Evolutionary conservation across 2,888 invertebrate genomes (phyloP).

Genomic region (Ryuthela nishihirai): DNA sequence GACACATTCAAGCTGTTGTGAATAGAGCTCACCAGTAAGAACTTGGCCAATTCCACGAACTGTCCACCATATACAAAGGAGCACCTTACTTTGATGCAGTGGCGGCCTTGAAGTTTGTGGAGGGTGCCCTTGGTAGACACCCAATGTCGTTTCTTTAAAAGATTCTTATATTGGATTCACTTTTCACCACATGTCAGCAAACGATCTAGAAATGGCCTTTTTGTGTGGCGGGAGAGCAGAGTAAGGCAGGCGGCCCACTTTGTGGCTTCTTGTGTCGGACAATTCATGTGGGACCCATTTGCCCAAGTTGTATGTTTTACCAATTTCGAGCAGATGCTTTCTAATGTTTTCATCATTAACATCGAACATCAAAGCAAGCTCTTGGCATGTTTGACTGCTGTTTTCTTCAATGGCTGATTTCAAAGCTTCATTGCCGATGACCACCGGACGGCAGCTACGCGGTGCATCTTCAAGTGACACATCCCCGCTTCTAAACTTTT

Average conservation of each 20-base stretch:
- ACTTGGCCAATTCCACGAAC: not conserved
- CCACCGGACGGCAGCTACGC: not conserved
- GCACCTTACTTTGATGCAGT: not conserved
- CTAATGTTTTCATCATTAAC: conserved; percentile 1
- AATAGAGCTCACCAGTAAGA: not conserved
- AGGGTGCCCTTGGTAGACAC: not conserved
- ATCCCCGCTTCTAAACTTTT: not conserved
- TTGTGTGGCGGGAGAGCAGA: not conserved
- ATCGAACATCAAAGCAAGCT: conserved; percentile 4
- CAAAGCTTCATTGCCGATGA: conserved; percentile 1
- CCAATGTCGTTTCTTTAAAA: too few species aligned
- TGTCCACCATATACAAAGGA: not conserved
- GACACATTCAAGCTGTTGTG: not conserved
- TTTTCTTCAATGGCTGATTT: conserved; percentile 3
- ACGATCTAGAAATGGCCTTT: not conserved
- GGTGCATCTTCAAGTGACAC: conserved; percentile 2
- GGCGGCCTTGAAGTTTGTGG: not conserved
- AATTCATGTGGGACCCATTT: conserved; percentile 1
- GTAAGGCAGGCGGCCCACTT: not conserved
- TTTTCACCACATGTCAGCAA: too few species aligned
- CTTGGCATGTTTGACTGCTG: conserved; percentile 1
- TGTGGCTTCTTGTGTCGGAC: not conserved
- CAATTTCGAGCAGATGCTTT: not conserved
- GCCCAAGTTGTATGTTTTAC: conserved; percentile 1
- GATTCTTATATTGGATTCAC: too few species aligned